A percentile compares a stretch with the other conserved stretches of the same genome.
Evolutionary conservation across 2,888 invertebrate genomes (phyloP).

Genomic region (Malthinus seriepunctatus): DNA sequence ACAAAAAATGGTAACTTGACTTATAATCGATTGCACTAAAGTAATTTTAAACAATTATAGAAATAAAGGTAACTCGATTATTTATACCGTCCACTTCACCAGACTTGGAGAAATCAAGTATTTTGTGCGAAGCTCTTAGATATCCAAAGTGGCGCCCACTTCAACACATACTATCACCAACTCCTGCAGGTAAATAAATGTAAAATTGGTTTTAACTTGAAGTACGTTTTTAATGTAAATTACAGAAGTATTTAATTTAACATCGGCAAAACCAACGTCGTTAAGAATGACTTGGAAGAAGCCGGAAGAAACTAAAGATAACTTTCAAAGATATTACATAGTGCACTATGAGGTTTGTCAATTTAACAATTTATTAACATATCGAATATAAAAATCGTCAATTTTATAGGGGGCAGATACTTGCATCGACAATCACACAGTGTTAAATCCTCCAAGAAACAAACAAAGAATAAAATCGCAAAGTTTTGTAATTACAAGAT

Average conservation of each 20-base stretch:
- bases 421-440: conserved; percentile 29
- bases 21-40: too few relatives aligned
- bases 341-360: conserved; percentile 20
- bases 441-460: conserved; percentile 30
- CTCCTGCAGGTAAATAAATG: conserved; percentile 14
- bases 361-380: too few relatives aligned
- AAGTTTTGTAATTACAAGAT: conserved; percentile 44
- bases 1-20: conserved; percentile 44
- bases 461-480: conserved; percentile 43
- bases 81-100: neutral
- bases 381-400: neutral
- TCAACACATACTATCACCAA: conserved; percentile 10
- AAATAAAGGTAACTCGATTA: conserved; percentile 18
- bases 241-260: conserved; percentile 4
- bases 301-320: neutral
- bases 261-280: conserved; percentile 11
- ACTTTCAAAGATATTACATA: conserved; percentile 11
- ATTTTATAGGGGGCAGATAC: conserved; percentile 40
- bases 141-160: conserved; percentile 31
- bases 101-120: conserved; percentile 7
- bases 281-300: conserved; percentile 11
- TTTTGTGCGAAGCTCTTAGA: conserved; percentile 30
- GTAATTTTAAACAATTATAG: conserved; percentile 9
- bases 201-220: neutral
- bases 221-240: neutral